Base-by-base conservation (phyloP, 2,888 invertebrate species). In the Cataglyphis rosenhaueri region DNA sequence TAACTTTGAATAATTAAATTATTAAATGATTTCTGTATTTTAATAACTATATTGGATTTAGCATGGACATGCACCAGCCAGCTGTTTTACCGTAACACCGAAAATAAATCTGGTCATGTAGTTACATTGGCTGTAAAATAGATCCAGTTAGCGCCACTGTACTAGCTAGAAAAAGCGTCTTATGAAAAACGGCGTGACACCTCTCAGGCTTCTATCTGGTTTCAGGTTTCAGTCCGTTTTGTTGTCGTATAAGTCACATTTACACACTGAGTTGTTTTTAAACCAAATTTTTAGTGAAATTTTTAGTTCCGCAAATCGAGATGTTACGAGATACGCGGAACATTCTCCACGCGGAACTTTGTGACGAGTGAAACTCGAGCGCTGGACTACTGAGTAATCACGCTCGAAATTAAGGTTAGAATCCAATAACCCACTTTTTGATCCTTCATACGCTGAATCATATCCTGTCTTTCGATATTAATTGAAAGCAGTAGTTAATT, bases 201-300 rank as follows among this genome's bases (percentile, higher is more conserved):
- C 32, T 32, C 32, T 32, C 91, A 86, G 87, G 41, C 3, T 41
- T 41, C 38, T 41, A 10, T 89, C 88, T 32, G 32, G 32, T 32
- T 32, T 32, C 32, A 32, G 91, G 91, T 93, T 92, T 93, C 91
- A 86, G 86, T 90, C 89, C 91, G 92, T 93, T 93, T 93, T 93
- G 93, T 93, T 93, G 93, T 93, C 92, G 92, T 93, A 55, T 29
- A 90, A 91, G 90, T 92, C 92, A 92, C 92, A 91, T 93, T 93
- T 92, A 91, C 10, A 6, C 89, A 89, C 84, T 91, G 88, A 89
- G 88, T 92, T 92, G 87, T 91, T 92, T 92, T 92, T 87, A 9
- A 85, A 78, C 85, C 86, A 75, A 85, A 88, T 91, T 91, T 92
- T 88, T 89, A 85, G 81, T 85, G 82, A 73, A 85, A 85, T 79